Percentiles rank a stretch among this genome's conserved stretches.
These are phyloP conservation scores for Polydrusus tereticollis DNA, from an alignment of 2,888 invertebrate species.

Conservation along the genomic window DNA sequence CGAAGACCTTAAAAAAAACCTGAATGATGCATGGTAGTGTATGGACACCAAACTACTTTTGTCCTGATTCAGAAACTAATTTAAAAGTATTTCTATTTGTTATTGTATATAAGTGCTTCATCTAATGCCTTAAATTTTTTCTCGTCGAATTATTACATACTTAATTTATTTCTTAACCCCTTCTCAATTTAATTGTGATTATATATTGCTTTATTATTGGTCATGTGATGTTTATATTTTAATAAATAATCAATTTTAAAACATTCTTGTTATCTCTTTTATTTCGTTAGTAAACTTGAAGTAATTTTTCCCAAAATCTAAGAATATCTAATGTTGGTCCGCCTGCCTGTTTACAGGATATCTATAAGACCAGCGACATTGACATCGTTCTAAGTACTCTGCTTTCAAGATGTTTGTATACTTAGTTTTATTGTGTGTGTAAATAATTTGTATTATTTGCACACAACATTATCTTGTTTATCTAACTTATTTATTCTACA, in stretches of 20 bases:
- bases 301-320: neutral
- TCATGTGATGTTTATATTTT: constrained; percentile 64
- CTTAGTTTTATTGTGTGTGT: too few species aligned
- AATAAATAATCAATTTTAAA: constrained; percentile 48
- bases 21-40: too few species aligned
- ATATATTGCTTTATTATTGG: constrained; percentile 62
- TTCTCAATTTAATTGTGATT: constrained; percentile 64
- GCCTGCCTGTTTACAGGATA: too few species aligned
- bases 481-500: too few species aligned
- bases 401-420: too few species aligned
- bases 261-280: constrained; percentile 5
- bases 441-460: too few species aligned
- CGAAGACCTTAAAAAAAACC: neutral
- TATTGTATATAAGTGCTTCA: constrained; percentile 21
- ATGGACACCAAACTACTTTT: neutral
- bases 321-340: too few species aligned
- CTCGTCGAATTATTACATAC: constrained; percentile 44
- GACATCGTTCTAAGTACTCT: too few species aligned
- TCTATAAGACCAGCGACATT: too few species aligned
- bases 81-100: neutral
- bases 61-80: neutral
- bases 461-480: too few species aligned
- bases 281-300: neutral
- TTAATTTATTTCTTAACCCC: constrained; percentile 60
- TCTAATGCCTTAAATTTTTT: constrained; percentile 42